Evolutionary conservation across 2,113 vertebrate species (phyloP).

Genomic region (Brachyistius frenatus): DNA sequence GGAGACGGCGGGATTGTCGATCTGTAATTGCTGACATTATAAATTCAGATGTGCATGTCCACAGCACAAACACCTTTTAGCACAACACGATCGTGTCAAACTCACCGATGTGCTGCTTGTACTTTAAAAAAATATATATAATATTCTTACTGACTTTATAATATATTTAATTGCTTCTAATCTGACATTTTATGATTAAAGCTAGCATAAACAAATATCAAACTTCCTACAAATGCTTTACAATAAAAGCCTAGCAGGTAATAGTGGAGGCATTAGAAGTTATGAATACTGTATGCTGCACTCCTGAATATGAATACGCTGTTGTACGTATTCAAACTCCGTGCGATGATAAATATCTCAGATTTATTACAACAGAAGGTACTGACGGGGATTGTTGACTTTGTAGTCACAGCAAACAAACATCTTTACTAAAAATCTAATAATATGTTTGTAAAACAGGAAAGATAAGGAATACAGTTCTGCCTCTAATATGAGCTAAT

Average conservation of each 20-base stretch:
- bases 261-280: neutral
- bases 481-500: no score
- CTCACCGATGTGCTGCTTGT: no score
- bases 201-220: neutral
- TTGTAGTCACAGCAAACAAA: neutral
- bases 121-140: no score
- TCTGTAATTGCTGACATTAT: no score
- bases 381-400: neutral
- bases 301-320: neutral
- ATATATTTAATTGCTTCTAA: neutral
- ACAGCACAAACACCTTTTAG: no score
- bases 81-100: no score
- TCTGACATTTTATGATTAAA: neutral
- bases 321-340: conserved; percentile 3
- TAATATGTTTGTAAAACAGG: no score
- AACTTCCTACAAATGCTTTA: neutral
- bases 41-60: no score
- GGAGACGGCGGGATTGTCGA: no score
- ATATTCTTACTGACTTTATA: no score
- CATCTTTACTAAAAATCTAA: no score
- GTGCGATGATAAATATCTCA: neutral
- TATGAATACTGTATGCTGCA: neutral
- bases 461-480: no score
- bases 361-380: neutral
- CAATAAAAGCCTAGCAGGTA: neutral